Conservation (phyloP, 2,888 invertebrate species). For the Drosophila planitibia region DNA sequence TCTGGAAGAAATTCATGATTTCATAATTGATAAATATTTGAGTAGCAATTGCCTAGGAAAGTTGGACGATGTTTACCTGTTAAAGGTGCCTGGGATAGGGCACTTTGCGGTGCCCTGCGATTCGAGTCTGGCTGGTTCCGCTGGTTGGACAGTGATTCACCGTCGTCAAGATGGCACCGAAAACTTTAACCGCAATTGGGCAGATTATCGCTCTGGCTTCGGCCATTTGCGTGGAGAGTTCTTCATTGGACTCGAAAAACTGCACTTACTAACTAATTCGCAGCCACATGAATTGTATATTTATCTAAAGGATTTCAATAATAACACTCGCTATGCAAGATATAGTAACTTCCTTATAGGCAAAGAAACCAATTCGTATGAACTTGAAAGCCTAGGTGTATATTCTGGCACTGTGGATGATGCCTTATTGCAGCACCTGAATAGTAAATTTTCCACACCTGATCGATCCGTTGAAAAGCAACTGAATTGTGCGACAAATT, state of each 20-base stretch:
- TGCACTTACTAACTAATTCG: slow-evolving; percentile 85
- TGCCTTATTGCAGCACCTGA: slow-evolving; percentile 88
- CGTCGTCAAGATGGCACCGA: slow-evolving; percentile 88
- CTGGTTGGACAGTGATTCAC: slow-evolving; percentile 89
- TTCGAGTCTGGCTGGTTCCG: neutral
- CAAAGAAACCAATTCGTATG: slow-evolving; percentile 88
- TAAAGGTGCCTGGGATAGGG: neutral
- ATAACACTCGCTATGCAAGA: slow-evolving; percentile 86
- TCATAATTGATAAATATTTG: neutral
- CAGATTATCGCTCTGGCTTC: slow-evolving; percentile 89
- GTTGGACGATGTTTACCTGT: neutral
- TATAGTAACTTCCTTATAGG: slow-evolving; percentile 89
- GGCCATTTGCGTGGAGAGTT: slow-evolving; percentile 90
- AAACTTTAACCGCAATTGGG: slow-evolving; percentile 88
- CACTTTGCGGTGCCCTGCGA: neutral
- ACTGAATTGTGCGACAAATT: slow-evolving; percentile 88
- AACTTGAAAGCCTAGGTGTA: slow-evolving; percentile 88
- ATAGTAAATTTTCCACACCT: slow-evolving; percentile 88
- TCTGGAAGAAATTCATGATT: neutral
- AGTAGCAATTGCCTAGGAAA: neutral
- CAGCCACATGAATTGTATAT: slow-evolving; percentile 87
- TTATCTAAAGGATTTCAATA: slow-evolving; percentile 88
- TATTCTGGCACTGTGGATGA: slow-evolving; percentile 88
- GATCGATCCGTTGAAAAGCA: slow-evolving; percentile 86
- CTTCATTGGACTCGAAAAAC: slow-evolving; percentile 89